Base-by-base conservation (phyloP, 2,113 vertebrate species). In the Castor canadensis region DNA sequence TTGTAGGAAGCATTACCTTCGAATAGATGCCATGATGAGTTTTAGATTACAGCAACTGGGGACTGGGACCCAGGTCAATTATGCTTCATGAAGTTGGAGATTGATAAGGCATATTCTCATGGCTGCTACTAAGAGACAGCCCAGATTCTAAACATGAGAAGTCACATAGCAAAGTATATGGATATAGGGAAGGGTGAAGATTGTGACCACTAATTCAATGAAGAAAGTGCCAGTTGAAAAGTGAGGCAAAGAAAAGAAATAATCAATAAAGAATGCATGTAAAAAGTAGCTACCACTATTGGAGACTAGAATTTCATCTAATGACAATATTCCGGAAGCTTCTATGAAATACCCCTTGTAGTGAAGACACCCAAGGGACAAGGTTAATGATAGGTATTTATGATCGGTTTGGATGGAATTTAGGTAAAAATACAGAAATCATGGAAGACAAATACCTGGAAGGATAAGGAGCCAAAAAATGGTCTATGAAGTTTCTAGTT, bases 251-350 rank as follows among this genome's bases (percentile, higher is more conserved):
- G 47, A 58, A 54, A 47, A 19, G 20, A 72, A 75, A 2, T 2
- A 6, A 8, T 15, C 38, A 58, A 1, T 58, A 47, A 69, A 84
- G 5, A 56, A 16, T 0, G 1, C 0, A 4, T 28, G 22, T 75
- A 6, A 11, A 43, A 38, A n/a, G 40, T 28, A 54, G 60, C 0
- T 30, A 4, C 20, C 64, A 22, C 12, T 43, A 10, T 60, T 45
- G 40, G 40, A 64, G 10, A 60, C 6, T 16, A 40, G 45, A 49
- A 9, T 11, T 81, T 45, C 30, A 72, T 40, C 45, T 6, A 32
- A 17, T 30, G 62, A 20, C 35, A 69, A 58, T 75, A 66, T 87
- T 85, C 60, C 77, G 71, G 30, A 28, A 75, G n/a, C 11, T 17
- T 22, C 38, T 71, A 6, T 82, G 64, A 64, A 91, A 86, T 8